Percentiles rank a stretch among this genome's conserved stretches.
These are phyloP conservation scores for Enteromius paludinosus DNA, from an alignment of 2,797 vertebrate genomes.

Conservation along the genomic window DNA sequence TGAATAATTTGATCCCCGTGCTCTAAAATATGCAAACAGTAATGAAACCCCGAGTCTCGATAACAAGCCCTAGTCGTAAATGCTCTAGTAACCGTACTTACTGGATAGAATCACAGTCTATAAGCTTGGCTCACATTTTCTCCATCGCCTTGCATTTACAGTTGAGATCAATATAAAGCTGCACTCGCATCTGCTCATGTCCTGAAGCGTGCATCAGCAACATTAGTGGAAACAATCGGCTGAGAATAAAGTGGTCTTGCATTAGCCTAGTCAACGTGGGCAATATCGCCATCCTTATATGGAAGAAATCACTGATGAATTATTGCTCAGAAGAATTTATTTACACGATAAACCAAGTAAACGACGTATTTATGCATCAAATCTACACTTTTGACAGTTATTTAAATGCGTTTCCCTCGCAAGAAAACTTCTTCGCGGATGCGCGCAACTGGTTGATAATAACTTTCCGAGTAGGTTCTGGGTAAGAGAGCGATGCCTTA, in stretches of 20 bases:
- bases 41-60: neutral
- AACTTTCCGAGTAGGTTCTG: constrained; percentile 48
- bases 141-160: neutral
- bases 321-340: neutral
- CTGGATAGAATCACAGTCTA: neutral
- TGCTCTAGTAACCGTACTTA: too few species aligned
- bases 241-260: neutral
- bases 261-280: neutral
- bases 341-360: neutral
- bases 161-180: neutral
- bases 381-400: neutral
- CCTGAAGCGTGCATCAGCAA: neutral
- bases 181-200: neutral
- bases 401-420: neutral
- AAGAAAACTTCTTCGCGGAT: constrained; percentile 18
- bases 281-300: constrained; percentile 48
- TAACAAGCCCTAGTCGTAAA: neutral
- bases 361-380: neutral
- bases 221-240: neutral
- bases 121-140: neutral
- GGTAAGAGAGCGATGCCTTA: constrained; percentile 35
- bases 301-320: constrained; percentile 21
- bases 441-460: constrained; percentile 55
- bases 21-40: neutral
- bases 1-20: neutral